Evolutionary conservation across 1,140 invertebrate genomes (phyloP).

Genomic region (Lordiphosa collinella): DNA sequence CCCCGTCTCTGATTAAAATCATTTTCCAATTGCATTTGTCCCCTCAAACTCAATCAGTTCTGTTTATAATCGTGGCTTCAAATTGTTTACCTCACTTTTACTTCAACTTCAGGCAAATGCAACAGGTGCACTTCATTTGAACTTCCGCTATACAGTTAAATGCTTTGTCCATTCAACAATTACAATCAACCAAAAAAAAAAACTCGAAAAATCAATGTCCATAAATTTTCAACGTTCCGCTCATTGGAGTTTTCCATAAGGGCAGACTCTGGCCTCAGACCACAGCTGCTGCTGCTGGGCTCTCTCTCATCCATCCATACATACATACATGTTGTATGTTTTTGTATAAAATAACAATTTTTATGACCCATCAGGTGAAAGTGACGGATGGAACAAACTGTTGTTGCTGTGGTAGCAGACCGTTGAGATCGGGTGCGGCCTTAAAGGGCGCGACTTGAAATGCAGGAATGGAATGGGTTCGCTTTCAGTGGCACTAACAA

Average conservation of each 20-base stretch:
- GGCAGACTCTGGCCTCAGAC: slow-evolving; percentile 30
- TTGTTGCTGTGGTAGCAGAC: slow-evolving; percentile 52
- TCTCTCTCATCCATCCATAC: not conserved
- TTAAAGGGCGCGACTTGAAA: slow-evolving; percentile 57
- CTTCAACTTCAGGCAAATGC: slow-evolving; percentile 3
- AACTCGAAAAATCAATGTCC: slow-evolving; percentile 42
- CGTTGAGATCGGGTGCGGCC: slow-evolving; percentile 55
- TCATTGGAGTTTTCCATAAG: slow-evolving; percentile 63
- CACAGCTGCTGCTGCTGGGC: slow-evolving; percentile 9
- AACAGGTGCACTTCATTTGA: slow-evolving; percentile 20
- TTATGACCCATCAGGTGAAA: slow-evolving; percentile 68
- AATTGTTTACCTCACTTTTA: slow-evolving; percentile 11
- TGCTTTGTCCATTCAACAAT: slow-evolving; percentile 36
- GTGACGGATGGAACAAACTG: slow-evolving; percentile 55
- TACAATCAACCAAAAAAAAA: slow-evolving; percentile 24
- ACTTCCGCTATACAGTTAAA: slow-evolving; percentile 42
- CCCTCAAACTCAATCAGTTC: too few species aligned
- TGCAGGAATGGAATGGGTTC: slow-evolving; percentile 43
- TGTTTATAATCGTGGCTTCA: not conserved
- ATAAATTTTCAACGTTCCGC: slow-evolving; percentile 51
- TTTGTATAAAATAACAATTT: slow-evolving; percentile 49
- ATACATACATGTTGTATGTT: not conserved
- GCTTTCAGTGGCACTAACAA: slow-evolving; percentile 60
- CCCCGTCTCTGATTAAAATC: not conserved
- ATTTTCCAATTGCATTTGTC: not conserved